Percentiles rank a stretch among this genome's conserved stretches.
phyloP scores from a whole-genome alignment of 2,113 vertebrate species.

The Myotis davidii region DNA sequence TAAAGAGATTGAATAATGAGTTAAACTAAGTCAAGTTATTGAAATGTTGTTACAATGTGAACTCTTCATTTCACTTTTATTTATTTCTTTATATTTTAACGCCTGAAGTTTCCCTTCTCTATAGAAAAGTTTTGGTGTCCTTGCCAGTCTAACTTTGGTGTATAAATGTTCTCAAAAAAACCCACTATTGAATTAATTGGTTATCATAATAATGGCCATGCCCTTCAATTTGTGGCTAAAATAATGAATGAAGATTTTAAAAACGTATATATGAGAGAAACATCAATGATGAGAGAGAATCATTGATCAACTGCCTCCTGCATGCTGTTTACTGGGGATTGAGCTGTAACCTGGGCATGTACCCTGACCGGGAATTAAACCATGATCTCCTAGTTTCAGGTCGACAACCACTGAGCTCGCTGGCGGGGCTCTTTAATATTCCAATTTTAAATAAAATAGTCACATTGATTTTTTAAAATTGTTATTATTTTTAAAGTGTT shows the following conservation, averaged over 20 bases:
- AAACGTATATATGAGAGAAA: no score
- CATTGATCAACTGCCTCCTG: no score
- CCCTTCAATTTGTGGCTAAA: slow-evolving; percentile 28
- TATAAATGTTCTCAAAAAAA: not conserved
- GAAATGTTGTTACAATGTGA: not conserved
- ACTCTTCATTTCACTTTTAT: not conserved
- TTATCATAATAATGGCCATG: not conserved
- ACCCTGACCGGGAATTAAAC: no score
- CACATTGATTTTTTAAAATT: not conserved
- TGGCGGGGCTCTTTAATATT: not conserved
- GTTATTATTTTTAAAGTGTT: not conserved
- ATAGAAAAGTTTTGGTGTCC: not conserved
- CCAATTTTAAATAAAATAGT: slow-evolving; percentile 27
- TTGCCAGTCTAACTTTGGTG: not conserved
- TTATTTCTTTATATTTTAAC: slow-evolving; percentile 16
- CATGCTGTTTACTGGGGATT: no score
- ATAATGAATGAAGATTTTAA: not conserved
- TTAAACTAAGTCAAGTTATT: slow-evolving; percentile 47
- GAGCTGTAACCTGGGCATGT: no score
- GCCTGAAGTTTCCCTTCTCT: not conserved
- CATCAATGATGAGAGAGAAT: no score
- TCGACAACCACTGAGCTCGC: no score
- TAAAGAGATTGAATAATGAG: not conserved
- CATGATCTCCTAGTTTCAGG: no score
- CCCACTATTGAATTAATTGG: not conserved